Percentiles rank a stretch among this genome's conserved stretches.
Conservation (phyloP, 2,888 invertebrate genomes). For the Ceriagrion tenellum region DNA sequence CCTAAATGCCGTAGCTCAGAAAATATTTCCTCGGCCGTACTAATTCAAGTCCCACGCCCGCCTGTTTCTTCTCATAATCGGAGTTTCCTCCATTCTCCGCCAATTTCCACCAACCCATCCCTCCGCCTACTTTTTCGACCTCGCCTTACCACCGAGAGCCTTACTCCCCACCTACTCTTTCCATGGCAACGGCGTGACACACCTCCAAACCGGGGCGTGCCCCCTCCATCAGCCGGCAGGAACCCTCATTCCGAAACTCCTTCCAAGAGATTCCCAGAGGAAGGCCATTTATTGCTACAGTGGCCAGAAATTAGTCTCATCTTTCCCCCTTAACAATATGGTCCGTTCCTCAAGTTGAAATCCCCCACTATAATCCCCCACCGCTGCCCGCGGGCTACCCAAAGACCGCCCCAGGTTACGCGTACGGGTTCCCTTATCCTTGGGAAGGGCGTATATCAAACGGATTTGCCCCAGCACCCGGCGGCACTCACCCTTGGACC, state of each 20-base stretch:
- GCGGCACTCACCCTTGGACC: neutral
- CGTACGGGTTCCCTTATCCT: neutral
- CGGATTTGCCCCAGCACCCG: neutral
- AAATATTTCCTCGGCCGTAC: neutral
- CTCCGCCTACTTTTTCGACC: neutral
- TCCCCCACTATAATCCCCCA: conserved; percentile 35
- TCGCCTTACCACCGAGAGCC: no score
- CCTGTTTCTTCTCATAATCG: neutral
- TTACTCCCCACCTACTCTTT: neutral
- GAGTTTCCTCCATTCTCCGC: conserved; percentile 23
- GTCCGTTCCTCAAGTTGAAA: conserved; percentile 28
- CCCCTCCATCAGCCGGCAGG: neutral
- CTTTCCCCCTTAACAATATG: conserved; percentile 68
- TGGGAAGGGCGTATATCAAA: neutral
- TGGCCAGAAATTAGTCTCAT: conserved; percentile 64
- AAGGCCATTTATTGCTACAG: conserved; percentile 62
- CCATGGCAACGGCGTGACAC: neutral
- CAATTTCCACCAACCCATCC: neutral
- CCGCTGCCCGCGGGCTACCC: neutral
- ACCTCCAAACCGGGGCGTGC: no score
- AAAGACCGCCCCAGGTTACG: neutral
- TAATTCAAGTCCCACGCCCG: neutral
- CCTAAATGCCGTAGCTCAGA: neutral
- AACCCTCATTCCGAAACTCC: conserved; percentile 37
- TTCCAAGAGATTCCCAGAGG: conserved; percentile 54